phyloP scores from a whole-genome alignment of 2,113 vertebrate genomes.

The Abramis brama region DNA sequence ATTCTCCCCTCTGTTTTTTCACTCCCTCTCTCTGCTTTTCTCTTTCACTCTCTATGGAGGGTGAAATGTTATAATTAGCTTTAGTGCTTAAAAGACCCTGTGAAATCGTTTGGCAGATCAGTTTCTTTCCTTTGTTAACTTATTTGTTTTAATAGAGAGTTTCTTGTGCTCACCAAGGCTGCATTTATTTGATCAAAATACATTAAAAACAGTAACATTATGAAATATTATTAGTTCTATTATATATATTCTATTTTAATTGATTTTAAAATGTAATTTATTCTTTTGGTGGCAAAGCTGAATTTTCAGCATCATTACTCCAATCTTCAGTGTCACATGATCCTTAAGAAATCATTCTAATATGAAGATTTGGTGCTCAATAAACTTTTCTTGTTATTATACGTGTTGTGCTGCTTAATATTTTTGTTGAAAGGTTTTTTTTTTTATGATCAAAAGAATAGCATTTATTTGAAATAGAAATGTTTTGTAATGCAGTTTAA shows the following conservation, averaged over 20 bases:
- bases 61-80: constrained; percentile 14
- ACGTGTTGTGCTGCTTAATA: too few relatives aligned
- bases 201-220: background rate
- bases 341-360: background rate
- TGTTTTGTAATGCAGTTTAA: background rate
- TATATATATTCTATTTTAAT: background rate
- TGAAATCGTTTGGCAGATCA: background rate
- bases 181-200: background rate
- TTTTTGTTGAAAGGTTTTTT: too few relatives aligned
- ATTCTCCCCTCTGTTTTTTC: background rate
- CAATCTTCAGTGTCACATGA: background rate
- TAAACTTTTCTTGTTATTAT: background rate
- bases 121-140: background rate
- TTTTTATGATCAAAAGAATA: too few relatives aligned
- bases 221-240: background rate
- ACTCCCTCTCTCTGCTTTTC: background rate
- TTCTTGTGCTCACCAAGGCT: background rate
- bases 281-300: background rate
- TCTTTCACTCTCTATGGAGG: background rate
- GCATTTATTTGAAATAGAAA: too few relatives aligned
- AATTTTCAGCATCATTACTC: too few relatives aligned
- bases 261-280: background rate
- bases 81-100: background rate
- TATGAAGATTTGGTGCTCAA: background rate
- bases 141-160: background rate